A percentile compares a stretch with the other conserved stretches of the same genome.
Conservation (phyloP, 2,113 vertebrate genomes). For the Petrocephalus zakoni region DNA sequence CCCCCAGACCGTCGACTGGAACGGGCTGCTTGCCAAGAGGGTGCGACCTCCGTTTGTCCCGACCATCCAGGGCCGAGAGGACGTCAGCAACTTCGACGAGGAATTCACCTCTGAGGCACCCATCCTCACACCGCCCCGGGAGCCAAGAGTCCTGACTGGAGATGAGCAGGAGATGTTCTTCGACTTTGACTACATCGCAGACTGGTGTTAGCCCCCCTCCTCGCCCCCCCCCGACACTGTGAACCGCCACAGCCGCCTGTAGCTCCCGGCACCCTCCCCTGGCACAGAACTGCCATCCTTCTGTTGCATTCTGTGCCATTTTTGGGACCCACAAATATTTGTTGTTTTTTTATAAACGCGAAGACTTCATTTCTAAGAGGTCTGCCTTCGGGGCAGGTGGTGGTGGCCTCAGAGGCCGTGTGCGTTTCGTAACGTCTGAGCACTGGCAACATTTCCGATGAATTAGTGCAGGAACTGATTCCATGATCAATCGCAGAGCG, state of each 20-base stretch:
- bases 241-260: conserved; percentile 67
- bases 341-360: conserved; percentile 49
- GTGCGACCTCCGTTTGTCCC: conserved; percentile 94
- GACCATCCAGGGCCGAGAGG: conserved; percentile 80
- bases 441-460: conserved; percentile 75
- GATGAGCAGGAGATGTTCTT: conserved; percentile 91
- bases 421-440: conserved; percentile 62
- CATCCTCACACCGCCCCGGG: conserved; percentile 90
- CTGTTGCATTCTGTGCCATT: conserved; percentile 72
- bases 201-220: conserved; percentile 79
- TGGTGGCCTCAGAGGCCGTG: conserved; percentile 53
- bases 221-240: conserved; percentile 59
- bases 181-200: conserved; percentile 97
- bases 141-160: conserved; percentile 80
- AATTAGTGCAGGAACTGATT: conserved; percentile 44
- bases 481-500: conserved; percentile 21
- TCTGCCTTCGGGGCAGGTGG: conserved; percentile 28
- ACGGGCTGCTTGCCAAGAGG: conserved; percentile 84
- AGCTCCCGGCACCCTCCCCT: conserved; percentile 52
- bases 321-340: conserved; percentile 62
- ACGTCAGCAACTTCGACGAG: conserved; percentile 97
- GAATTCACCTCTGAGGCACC: conserved; percentile 98
- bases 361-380: conserved; percentile 33
- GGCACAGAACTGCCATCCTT: conserved; percentile 46
- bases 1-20: conserved; percentile 85